These are phyloP conservation scores for Cyprinodon variegatus DNA, from an alignment of 2,113 vertebrate species.

Conservation along the genomic window DNA sequence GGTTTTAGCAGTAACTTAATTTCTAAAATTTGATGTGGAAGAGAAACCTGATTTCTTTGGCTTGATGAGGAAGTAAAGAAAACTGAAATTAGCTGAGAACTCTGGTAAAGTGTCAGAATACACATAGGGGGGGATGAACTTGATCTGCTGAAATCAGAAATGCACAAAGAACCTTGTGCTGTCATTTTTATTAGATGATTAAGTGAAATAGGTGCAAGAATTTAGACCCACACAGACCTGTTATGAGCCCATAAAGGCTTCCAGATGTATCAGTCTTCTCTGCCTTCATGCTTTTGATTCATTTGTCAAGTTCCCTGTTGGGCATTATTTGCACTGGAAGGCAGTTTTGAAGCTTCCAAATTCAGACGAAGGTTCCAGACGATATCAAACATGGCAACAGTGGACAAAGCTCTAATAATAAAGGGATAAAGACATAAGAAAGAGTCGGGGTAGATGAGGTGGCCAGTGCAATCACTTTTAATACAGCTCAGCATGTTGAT, in stretches of 20 bases:
- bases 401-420: neutral
- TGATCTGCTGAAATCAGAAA: too few species aligned
- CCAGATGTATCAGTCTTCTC: neutral
- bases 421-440: neutral
- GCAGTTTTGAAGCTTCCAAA: neutral
- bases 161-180: too few species aligned
- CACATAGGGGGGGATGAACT: neutral
- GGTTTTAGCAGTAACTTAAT: constrained; percentile 12
- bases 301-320: neutral
- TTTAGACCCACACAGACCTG: neutral
- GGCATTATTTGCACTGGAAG: neutral
- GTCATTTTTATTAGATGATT: neutral
- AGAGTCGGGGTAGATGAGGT: neutral
- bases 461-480: neutral
- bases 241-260: neutral
- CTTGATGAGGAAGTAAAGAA: neutral
- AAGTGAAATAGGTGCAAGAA: neutral
- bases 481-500: too few species aligned
- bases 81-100: neutral
- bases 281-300: neutral
- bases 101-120: neutral
- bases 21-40: neutral
- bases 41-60: too few species aligned
- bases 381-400: neutral
- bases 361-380: neutral